A percentile compares a stretch with the other conserved stretches of the same genome.
These are phyloP conservation scores for Tangara arthus DNA, from an alignment of 2,797 vertebrate species.

Conservation along the genomic window DNA sequence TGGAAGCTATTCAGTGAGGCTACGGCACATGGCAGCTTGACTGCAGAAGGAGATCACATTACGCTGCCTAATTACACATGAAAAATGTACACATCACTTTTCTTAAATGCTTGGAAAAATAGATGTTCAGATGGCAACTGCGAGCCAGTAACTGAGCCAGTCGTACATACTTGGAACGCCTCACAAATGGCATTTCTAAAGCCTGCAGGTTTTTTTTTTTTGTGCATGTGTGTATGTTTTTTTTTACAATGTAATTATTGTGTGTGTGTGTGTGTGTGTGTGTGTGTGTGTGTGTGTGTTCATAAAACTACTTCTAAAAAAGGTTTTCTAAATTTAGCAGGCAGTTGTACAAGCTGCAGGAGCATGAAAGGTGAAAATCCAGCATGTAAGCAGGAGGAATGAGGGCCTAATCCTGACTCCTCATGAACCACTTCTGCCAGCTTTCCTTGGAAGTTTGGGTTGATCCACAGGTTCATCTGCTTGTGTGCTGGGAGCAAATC, in stretches of 20 bases:
- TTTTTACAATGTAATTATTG: slow-evolving; percentile 3
- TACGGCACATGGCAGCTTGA: slow-evolving; percentile 78
- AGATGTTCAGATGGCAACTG: slow-evolving; percentile 69
- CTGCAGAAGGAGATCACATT: slow-evolving; percentile 82
- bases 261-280: background rate
- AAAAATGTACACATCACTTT: slow-evolving; percentile 79
- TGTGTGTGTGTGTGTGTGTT: background rate
- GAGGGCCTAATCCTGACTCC: background rate
- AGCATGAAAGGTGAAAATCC: slow-evolving; percentile 3
- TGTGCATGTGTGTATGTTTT: background rate
- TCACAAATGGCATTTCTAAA: slow-evolving; percentile 59
- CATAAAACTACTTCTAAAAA: slow-evolving; percentile 27
- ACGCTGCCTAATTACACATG: slow-evolving; percentile 87
- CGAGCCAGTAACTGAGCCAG: slow-evolving; percentile 30
- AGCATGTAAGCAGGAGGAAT: background rate
- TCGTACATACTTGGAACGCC: slow-evolving; percentile 22
- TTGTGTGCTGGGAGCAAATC: background rate
- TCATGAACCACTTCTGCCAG: background rate
- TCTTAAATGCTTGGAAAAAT: slow-evolving; percentile 74
- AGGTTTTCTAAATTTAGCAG: slow-evolving; percentile 44
- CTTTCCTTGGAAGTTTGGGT: background rate
- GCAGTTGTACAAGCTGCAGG: background rate
- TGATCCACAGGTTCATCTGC: background rate
- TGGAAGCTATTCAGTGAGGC: slow-evolving; percentile 85
- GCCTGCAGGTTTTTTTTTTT: background rate